A percentile compares a stretch with the other conserved stretches of the same genome.
Conservation (phyloP, 92 coral and sea anemone species). For the Pocillopora grandis region DNA sequence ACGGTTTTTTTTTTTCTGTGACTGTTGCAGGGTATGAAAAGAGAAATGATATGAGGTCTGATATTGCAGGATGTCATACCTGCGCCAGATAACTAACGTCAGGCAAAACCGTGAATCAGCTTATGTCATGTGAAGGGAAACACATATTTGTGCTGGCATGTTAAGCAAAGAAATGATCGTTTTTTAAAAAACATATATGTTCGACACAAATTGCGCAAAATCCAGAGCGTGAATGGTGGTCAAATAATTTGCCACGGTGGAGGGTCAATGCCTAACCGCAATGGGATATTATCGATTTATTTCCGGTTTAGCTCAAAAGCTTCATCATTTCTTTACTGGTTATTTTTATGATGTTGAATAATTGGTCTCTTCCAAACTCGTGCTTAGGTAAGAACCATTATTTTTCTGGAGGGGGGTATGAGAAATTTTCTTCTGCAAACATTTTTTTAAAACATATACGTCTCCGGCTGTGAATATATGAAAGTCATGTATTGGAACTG, state of each 20-base stretch:
- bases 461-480: too few relatives aligned
- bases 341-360: neutral
- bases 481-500: too few relatives aligned
- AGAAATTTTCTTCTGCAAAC: too few relatives aligned
- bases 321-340: neutral
- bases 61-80: neutral
- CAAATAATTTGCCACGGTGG: neutral
- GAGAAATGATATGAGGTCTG: neutral
- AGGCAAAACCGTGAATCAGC: neutral
- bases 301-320: neutral
- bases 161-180: neutral
- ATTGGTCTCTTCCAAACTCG: neutral
- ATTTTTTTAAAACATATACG: too few relatives aligned
- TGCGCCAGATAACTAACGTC: neutral
- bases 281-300: neutral
- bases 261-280: constrained; percentile 1
- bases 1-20: neutral
- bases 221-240: neutral
- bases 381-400: too few relatives aligned
- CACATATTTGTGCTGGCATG: neutral
- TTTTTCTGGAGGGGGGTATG: too few relatives aligned
- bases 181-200: neutral
- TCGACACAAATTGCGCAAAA: neutral
- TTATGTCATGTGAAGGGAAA: constrained; percentile 11
- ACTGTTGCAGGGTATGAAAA: neutral